A percentile compares a stretch with the other conserved stretches of the same genome.
phyloP scores from a whole-genome alignment of 2,888 invertebrate species.

The Schizaphis graminum region DNA sequence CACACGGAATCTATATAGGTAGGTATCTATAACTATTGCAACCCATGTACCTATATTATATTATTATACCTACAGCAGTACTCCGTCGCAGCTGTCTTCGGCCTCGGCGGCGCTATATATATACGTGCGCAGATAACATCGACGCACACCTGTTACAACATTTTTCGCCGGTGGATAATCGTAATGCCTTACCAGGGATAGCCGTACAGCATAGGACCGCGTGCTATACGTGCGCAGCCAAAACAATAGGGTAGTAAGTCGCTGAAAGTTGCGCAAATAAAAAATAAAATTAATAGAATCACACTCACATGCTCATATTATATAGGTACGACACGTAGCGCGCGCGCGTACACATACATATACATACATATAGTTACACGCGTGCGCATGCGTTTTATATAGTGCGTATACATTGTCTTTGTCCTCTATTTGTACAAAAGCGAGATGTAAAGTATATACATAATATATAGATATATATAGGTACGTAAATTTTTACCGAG shows the following conservation, averaged over 20 bases:
- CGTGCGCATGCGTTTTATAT: not conserved
- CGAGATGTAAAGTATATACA: conserved; percentile 2
- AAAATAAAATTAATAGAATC: not conserved
- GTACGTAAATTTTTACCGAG: conserved; percentile 27
- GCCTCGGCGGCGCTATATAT: not conserved
- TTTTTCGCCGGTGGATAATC: not conserved
- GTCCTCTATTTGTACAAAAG: conserved; percentile 58
- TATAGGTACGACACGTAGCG: not conserved
- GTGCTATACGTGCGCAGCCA: not conserved
- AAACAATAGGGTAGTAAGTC: conserved; percentile 43
- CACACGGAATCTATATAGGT: not conserved
- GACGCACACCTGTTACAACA: conserved; percentile 36
- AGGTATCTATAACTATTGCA: not conserved
- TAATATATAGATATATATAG: not conserved
- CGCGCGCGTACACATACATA: not conserved
- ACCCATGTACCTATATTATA: not conserved
- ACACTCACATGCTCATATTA: not conserved
- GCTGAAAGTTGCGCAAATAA: conserved; percentile 3
- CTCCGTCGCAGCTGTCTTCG: conserved; percentile 40
- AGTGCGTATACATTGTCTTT: conserved; percentile 46
- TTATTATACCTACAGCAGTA: not conserved
- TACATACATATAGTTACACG: not conserved
- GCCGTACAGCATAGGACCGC: not conserved
- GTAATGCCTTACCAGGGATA: not conserved
- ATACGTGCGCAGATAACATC: not conserved